These are phyloP conservation scores for Parthenolecanium corni DNA, from an alignment of 2,888 invertebrate genomes.

Conservation along the genomic window DNA sequence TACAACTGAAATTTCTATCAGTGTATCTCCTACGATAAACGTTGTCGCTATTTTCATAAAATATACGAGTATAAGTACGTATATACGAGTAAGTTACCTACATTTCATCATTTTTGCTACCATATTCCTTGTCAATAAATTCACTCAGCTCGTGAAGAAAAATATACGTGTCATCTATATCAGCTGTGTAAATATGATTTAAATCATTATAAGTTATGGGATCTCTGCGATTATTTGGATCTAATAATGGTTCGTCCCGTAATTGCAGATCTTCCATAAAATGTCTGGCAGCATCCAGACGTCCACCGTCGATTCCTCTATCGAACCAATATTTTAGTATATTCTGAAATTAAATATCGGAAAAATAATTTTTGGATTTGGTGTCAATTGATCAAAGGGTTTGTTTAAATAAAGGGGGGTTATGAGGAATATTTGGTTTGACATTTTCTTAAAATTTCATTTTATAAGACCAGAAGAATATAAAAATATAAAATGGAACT, in stretches of 20 bases:
- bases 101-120: no score
- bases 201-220: neutral
- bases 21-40: no score
- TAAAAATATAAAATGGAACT: no score
- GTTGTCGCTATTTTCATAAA: no score
- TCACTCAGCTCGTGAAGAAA: conserved; percentile 10
- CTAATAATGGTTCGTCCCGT: conserved; percentile 5
- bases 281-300: conserved; percentile 27
- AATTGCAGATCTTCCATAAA: conserved; percentile 15
- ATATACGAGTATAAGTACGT: no score
- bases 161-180: conserved; percentile 19
- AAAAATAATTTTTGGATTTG: neutral
- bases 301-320: conserved; percentile 24
- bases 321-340: conserved; percentile 28
- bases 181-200: conserved; percentile 17
- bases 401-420: neutral
- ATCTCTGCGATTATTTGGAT: neutral
- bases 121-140: neutral
- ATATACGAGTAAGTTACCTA: no score
- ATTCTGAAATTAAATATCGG: conserved; percentile 17
- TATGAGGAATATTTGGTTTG: no score
- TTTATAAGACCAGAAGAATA: no score
- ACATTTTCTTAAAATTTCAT: no score
- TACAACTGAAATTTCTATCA: no score
- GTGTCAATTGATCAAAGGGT: neutral